These are phyloP conservation scores for Gallinago stenura DNA, from an alignment of 2,797 vertebrate species.

Conservation along the genomic window DNA sequence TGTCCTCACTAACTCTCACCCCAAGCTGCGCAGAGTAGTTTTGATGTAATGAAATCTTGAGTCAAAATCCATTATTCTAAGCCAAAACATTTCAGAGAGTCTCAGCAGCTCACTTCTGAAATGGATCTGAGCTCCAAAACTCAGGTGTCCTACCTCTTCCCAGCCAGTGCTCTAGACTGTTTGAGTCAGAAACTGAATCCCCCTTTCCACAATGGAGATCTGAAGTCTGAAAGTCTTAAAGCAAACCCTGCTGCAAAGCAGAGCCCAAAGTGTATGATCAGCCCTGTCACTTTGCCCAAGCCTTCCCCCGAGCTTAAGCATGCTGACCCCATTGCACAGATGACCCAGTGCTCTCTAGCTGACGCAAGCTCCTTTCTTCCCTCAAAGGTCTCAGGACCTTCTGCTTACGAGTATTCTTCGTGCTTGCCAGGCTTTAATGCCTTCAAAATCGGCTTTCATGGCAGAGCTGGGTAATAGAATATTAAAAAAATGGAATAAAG, in stretches of 20 bases:
- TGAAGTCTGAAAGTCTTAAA: neutral
- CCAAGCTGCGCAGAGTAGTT: neutral
- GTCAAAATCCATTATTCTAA: neutral
- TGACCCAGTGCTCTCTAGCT: fast-evolving
- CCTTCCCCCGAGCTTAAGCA: neutral
- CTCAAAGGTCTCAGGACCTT: neutral
- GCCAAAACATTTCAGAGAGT: neutral
- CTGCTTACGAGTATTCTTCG: neutral
- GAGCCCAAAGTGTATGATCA: neutral
- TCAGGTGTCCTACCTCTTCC: neutral
- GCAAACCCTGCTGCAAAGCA: neutral
- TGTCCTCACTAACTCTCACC: neutral
- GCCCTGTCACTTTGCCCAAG: neutral
- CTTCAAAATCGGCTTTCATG: neutral
- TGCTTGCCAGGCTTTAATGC: neutral
- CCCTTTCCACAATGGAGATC: neutral
- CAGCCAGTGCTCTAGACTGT: neutral
- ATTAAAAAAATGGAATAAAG: neutral
- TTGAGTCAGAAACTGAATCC: neutral
- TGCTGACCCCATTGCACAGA: fast-evolving
- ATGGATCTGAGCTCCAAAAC: neutral
- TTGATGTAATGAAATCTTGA: neutral
- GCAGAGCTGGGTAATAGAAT: fast-evolving
- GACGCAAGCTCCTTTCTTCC: neutral
- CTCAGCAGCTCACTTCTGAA: neutral